Conservation (phyloP, 1,140 invertebrate species). For the Apis mellifera region DNA sequence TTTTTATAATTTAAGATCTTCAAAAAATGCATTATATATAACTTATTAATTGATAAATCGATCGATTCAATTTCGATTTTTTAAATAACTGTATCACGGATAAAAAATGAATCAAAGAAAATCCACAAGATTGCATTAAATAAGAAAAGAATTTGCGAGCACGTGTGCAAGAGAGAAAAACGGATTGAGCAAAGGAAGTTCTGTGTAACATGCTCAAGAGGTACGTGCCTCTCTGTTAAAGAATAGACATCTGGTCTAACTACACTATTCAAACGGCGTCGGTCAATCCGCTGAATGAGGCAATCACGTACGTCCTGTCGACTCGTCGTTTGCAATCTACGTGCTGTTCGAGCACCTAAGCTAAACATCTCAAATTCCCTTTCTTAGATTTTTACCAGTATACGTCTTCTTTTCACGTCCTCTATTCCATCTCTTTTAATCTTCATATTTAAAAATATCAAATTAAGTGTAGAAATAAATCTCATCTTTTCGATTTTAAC, state of each 20-base stretch:
- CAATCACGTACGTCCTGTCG: conserved; percentile 80
- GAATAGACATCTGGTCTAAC: conserved; percentile 69
- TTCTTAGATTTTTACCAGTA: background rate
- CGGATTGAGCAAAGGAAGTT: background rate
- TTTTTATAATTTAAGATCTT: no score
- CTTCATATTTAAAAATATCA: background rate
- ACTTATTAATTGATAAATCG: background rate
- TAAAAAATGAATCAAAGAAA: background rate
- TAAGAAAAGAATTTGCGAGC: background rate
- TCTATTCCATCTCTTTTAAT: no score
- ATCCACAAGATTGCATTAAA: background rate
- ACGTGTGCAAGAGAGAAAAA: background rate
- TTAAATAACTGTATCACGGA: background rate
- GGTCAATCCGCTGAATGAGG: conserved; percentile 77
- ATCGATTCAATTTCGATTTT: no score
- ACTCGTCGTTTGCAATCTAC: conserved; percentile 52
- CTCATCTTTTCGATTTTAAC: background rate
- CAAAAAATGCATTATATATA: no score
- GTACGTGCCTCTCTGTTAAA: conserved; percentile 46
- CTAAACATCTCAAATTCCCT: conserved; percentile 16
- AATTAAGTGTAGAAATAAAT: background rate
- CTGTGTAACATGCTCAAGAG: conserved; percentile 25
- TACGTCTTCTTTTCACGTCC: background rate
- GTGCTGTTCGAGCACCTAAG: conserved; percentile 11
- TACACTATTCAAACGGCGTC: conserved; percentile 78